Evolutionary conservation across 2,888 invertebrate genomes (phyloP), one percentile per base, ranked within the genome.

Genomic region (Acleris literana): DNA sequence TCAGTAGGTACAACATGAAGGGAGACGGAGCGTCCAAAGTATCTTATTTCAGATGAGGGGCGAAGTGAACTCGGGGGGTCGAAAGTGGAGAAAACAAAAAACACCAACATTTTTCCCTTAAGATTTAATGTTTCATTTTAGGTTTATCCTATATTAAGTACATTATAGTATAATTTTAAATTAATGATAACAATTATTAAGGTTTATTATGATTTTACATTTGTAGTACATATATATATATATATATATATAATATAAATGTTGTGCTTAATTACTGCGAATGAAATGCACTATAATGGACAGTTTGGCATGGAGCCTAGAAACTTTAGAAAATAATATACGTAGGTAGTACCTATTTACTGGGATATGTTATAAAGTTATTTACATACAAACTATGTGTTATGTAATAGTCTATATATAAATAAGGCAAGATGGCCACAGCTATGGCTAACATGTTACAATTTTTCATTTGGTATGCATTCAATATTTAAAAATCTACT

Each of bases 221-320:
- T 81, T 76, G 71, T 73, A 68, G 64, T 64, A 71, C 58, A 64
- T 66, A 68, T 48, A 57, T 68, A 82, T 81, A 78, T 81, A 64
- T 66, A 68, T 48, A 57, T 68, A 84, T 80, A 81, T 81, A 80
- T 81, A 84, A 87, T 80, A 88, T 86, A 87, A 79, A 83, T 79
- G 80, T 92, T 92, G 90, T 92, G 92, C 90, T 90, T 89, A 90
- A 86, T 85, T 87, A 89, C 81, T 83, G 80, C 80, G 81, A 85
- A 87, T 90, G 88, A 92, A 92, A 92, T 91, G 90, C 90, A 90
- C 89, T 90, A 86, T 81, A 76, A 84, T 87, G 90, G 91, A 91
- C 88, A 85, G 81, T 79, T 81, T 81, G 82, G 81, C 78, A 79
- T 81, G 74, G 71, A 68, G 75, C 77, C 79, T 76, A 76, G 78